Percentiles rank a stretch among this genome's conserved stretches.
phyloP scores from a whole-genome alignment of 2,797 vertebrate species.

The Rhinella marina region DNA sequence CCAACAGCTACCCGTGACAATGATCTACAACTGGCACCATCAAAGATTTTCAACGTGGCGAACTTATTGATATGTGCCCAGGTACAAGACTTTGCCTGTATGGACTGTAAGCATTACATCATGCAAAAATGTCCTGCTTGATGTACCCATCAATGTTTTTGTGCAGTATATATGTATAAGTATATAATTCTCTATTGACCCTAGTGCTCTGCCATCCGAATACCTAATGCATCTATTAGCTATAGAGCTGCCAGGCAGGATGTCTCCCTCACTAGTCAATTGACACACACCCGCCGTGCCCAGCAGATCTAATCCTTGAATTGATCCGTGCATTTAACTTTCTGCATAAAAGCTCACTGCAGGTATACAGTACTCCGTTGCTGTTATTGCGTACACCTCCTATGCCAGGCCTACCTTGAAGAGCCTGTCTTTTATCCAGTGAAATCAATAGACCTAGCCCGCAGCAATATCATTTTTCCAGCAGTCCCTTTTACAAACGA shows the following conservation, averaged over 20 bases:
- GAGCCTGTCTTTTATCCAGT: conserved; percentile 20
- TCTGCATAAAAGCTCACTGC: conserved; percentile 29
- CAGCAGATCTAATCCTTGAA: conserved; percentile 28
- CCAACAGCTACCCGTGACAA: too few relatives aligned
- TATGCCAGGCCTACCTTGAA: conserved; percentile 20
- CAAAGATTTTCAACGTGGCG: too few relatives aligned
- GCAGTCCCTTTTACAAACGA: conserved; percentile 5
- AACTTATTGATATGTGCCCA: too few relatives aligned
- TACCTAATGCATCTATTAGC: not conserved
- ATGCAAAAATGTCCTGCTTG: too few relatives aligned
- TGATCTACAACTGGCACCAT: too few relatives aligned
- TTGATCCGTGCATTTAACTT: conserved; percentile 25
- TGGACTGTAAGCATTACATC: too few relatives aligned
- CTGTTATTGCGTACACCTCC: not conserved
- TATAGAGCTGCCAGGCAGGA: conserved; percentile 14
- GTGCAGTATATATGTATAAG: not conserved
- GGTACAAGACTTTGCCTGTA: too few relatives aligned
- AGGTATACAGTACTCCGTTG: conserved; percentile 7
- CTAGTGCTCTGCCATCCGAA: not conserved
- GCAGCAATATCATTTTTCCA: conserved; percentile 19
- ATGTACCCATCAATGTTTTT: too few relatives aligned
- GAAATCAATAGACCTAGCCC: conserved; percentile 23
- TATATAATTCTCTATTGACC: too few relatives aligned
- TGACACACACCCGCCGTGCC: conserved; percentile 22
- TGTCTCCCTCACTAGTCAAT: conserved; percentile 11